Evolutionary conservation across 2,888 invertebrate genomes (phyloP).

Genomic region (Chrysolina americana): DNA sequence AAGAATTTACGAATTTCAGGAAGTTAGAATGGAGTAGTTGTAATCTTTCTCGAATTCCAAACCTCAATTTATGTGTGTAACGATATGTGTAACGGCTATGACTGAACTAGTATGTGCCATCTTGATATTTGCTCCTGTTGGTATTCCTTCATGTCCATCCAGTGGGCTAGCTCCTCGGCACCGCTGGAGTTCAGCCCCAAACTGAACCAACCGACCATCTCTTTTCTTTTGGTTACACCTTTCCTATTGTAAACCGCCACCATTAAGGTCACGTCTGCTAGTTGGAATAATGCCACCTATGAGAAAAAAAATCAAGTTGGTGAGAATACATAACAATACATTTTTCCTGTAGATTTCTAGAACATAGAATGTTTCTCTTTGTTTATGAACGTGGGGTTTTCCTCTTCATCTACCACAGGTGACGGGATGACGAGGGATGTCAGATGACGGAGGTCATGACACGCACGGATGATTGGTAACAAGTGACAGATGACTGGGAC

Average conservation of each 20-base stretch:
- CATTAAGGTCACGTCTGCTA: conserved; percentile 95
- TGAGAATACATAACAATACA: neutral
- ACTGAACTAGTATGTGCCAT: conserved; percentile 92
- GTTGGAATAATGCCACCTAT: conserved; percentile 93
- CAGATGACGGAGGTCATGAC: no score
- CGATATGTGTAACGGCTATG: conserved; percentile 66
- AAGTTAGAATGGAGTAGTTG: neutral
- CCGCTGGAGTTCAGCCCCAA: conserved; percentile 93
- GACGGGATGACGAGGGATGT: no score
- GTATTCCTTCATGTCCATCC: conserved; percentile 92
- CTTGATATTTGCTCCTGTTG: conserved; percentile 92
- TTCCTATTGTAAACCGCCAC: conserved; percentile 93
- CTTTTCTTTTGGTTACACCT: conserved; percentile 92
- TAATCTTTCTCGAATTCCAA: neutral
- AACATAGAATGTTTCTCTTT: no score
- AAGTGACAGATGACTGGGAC: no score
- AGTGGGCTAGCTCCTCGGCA: conserved; percentile 92
- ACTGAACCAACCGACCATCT: conserved; percentile 98
- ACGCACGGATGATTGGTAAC: no score
- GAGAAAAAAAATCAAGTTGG: conserved; percentile 44
- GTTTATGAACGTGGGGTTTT: no score
- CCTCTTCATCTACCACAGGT: no score
- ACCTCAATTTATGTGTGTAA: no score
- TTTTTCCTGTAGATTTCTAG: no score
- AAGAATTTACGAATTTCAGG: neutral